Base-by-base conservation (phyloP, 2,113 vertebrate genomes). In the Ceratotherium simum region DNA sequence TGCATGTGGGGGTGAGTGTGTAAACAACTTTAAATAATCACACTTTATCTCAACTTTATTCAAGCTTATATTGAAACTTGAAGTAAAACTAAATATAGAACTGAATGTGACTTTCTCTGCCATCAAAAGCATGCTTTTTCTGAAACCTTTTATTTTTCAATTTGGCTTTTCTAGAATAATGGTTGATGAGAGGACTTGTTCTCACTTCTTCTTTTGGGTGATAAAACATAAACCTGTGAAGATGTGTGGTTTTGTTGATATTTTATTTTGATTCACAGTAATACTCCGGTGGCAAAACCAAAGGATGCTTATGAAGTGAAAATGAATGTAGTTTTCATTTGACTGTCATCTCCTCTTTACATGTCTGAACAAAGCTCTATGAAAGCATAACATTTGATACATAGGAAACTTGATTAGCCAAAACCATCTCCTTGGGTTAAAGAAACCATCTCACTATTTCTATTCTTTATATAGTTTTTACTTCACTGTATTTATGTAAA, bases 51-150 rank as follows among this genome's bases (percentile, higher is more conserved):
- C 14, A 79, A 93, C 14, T 90, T 75, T 29, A 89, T 64, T 84
- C 54, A 89, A 80, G 2, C 4, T 31, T 27, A 2, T 42, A 14
- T 46, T 67, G 20, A 42, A 65, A 94, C n/a, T 76, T 46, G 6
- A 95, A 56, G 29, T 29, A 95, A 80, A 89, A 76, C 14, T 75
- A 84, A 95, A 72, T 67, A 87, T 56, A 86, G 60, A 88, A 36
- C 12, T 56, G 6, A 42, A 87, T 76, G 54, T 85, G 17, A 81
- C 36, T 39, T 82, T 80, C 21, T 80, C n/a, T 92, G 3, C 2
- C 10, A 25, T 65, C 6, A 56, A 69, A 67, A 48, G 17, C 2
- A 36, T 33, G 23, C 6, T 27, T 42, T 18, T 60, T 79, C 64
- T 87, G 46, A 86, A 85, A 75, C 0, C 36, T 76, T 79, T 80